Evolutionary conservation across 1,140 invertebrate genomes (phyloP), one percentile per base, ranked within the genome.

Genomic region (Drosophila bipectinata): DNA sequence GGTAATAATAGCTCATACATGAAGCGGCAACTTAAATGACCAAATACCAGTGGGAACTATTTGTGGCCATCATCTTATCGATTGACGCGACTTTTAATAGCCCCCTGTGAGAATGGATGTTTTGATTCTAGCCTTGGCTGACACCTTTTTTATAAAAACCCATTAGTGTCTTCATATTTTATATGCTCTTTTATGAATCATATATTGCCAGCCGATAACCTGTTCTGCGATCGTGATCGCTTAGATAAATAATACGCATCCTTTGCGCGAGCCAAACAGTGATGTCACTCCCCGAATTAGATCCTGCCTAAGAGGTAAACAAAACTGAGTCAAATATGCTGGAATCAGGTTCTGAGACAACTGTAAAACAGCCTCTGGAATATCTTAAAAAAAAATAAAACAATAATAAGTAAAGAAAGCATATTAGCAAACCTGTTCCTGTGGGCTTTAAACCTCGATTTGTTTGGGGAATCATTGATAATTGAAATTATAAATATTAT

Each of bases 401-500:
- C 55, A 68, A 24, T 21, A 18, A 30, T n/a, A 28, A 21, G 10
- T 52, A 57, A 68, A 77, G 37, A 52, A 77, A 76, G 57, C 45
- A 2, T 28, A 30, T 14, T 10, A 51, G 14, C 8, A 62, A 72
- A 80, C 80, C 80, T 55, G 81, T 84, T 83, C 12, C 41, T 4
- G 41, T 4, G 41, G 37, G 49, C 54, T 67, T 55, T 47, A 21
- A 52, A 21, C 53, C 32, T 37, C 5, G 14, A 24, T 45, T 64
- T 66, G 68, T 76, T 54, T 53, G 26, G 4, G 30, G 14, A 48
- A 59, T 10, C 32, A 76, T 59, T 57, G 72, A 80, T 77, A 73
- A 81, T 71, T 71, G 56, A 56, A 56, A 62, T 61, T 77, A 85
- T 81, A 61, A 73, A 63, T 32, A 54, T 72, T 26, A 47, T 57